Conservation (phyloP, 2,888 invertebrate species). For the Ommatoiulus sabulosus region DNA sequence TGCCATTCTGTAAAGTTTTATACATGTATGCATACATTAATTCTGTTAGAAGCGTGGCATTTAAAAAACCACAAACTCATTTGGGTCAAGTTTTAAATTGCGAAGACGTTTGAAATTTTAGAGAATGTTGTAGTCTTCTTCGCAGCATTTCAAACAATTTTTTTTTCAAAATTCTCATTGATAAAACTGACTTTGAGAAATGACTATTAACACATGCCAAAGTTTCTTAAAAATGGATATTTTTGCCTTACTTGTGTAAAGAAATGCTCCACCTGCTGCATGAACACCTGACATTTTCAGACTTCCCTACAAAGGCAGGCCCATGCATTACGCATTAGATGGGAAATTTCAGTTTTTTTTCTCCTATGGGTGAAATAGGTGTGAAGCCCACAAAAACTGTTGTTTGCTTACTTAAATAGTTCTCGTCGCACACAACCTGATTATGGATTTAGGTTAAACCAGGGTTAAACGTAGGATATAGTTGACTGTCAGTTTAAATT, state of each 20-base stretch:
- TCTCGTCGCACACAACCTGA: neutral
- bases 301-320: neutral
- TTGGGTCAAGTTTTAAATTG: no score
- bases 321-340: constrained; percentile 33
- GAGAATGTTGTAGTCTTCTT: no score
- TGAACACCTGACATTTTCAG: neutral
- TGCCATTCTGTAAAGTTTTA: no score
- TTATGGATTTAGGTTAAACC: constrained; percentile 48
- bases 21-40: no score
- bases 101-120: no score
- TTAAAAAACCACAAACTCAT: no score
- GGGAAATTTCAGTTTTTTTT: neutral
- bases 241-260: neutral
- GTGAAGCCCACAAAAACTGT: constrained; percentile 23
- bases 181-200: neutral
- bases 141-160: neutral
- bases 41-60: no score
- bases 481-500: constrained; percentile 42
- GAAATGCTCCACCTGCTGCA: constrained; percentile 2
- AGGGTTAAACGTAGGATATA: constrained; percentile 20
- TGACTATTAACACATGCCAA: neutral
- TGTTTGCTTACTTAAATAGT: constrained; percentile 38
- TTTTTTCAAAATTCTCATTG: neutral
- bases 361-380: neutral
- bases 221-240: neutral